Evolutionary conservation across 1,140 invertebrate species (phyloP).

Genomic region (Cyclina sinensis): DNA sequence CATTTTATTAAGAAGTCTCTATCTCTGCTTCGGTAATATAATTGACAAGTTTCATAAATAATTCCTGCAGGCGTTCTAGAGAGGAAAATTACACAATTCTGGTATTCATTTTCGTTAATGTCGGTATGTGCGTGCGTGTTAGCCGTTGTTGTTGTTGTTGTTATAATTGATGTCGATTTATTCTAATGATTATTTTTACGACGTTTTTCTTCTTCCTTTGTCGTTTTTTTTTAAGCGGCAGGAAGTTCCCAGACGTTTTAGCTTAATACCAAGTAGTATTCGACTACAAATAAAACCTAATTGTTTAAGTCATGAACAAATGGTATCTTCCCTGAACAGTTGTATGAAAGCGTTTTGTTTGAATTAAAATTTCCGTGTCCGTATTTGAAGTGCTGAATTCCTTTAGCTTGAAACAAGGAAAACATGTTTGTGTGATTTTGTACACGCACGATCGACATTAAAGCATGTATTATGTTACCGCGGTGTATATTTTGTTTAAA

Average conservation of each 20-base stretch:
- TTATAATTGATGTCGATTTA: too few species aligned
- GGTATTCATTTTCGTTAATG: neutral
- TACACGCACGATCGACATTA: neutral
- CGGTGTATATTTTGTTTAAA: neutral
- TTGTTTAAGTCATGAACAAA: too few species aligned
- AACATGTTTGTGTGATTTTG: constrained; percentile 11
- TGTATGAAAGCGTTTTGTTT: too few species aligned
- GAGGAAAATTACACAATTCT: neutral
- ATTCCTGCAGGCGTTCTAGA: neutral
- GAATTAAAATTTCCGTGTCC: neutral
- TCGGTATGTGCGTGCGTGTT: neutral
- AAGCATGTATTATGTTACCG: neutral
- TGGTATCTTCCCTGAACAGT: too few species aligned
- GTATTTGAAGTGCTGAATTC: neutral
- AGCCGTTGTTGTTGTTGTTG: too few species aligned
- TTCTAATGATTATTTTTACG: too few species aligned
- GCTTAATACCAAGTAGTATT: too few species aligned
- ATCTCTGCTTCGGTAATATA: neutral
- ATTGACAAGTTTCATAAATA: constrained; percentile 16
- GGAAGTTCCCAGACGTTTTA: too few species aligned
- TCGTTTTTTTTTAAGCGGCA: too few species aligned
- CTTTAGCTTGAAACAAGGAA: neutral
- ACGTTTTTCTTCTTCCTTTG: too few species aligned
- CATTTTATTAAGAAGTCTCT: neutral
- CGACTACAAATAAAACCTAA: too few species aligned